Conservation (phyloP, 2,888 invertebrate species). For the Chrysolina oricalcia region DNA sequence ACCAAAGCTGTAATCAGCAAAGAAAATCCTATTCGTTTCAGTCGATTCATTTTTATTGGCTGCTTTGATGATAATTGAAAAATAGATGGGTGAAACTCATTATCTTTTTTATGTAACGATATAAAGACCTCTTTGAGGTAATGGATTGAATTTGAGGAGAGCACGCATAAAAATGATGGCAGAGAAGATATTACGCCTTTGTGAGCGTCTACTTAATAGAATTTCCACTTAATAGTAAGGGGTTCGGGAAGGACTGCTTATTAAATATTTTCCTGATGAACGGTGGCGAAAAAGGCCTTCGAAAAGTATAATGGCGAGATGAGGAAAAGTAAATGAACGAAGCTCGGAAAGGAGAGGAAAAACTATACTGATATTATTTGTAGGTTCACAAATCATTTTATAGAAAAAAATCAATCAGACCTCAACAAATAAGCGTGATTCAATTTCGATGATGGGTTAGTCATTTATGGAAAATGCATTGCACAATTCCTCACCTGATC, state of each 20-base stretch:
- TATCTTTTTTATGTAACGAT: conserved; percentile 5
- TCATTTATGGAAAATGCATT: too few relatives aligned
- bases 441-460: too few relatives aligned
- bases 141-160: conserved; percentile 8
- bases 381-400: too few relatives aligned
- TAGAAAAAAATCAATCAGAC: too few relatives aligned
- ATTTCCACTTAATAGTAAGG: conserved; percentile 4
- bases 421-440: too few relatives aligned
- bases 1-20: neutral
- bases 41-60: conserved; percentile 12
- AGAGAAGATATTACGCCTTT: conserved; percentile 4
- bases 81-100: conserved; percentile 24
- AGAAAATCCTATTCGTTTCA: neutral
- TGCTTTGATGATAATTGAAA: conserved; percentile 30
- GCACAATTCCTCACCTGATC: too few relatives aligned
- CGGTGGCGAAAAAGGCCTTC: neutral
- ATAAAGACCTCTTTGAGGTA: conserved; percentile 20
- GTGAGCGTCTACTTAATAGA: conserved; percentile 6
- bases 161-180: conserved; percentile 10
- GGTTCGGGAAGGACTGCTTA: neutral
- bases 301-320: neutral
- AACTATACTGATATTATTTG: too few relatives aligned
- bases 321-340: neutral
- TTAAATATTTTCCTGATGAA: conserved; percentile 14
- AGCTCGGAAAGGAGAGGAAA: neutral